A percentile compares a stretch with the other conserved stretches of the same genome.
Evolutionary conservation across 2,113 vertebrate species (phyloP).

Genomic region (mouse (Mus musculus)): DNA sequence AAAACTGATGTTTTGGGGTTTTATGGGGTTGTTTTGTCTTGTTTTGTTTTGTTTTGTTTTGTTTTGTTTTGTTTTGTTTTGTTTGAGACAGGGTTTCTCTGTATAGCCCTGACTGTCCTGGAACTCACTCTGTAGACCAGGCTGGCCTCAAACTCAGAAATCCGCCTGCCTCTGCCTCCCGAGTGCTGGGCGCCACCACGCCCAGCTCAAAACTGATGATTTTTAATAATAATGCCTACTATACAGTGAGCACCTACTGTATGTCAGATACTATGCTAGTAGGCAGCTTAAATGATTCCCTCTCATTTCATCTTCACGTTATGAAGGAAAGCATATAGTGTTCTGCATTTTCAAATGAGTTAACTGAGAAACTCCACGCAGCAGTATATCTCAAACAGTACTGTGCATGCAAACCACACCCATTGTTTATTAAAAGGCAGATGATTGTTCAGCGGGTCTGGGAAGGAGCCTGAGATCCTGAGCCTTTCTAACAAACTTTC

Average conservation of each 20-base stretch:
- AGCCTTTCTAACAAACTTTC: constrained; percentile 40
- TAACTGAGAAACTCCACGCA: neutral
- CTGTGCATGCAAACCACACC: constrained; percentile 6
- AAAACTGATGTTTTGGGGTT: neutral
- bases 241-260: constrained; percentile 3
- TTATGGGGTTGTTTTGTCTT: too few relatives aligned
- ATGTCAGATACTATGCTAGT: neutral
- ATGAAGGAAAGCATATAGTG: neutral
- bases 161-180: too few relatives aligned
- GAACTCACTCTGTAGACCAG: too few relatives aligned
- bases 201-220: neutral
- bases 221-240: constrained; percentile 3
- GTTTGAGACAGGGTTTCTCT: too few relatives aligned
- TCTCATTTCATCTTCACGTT: constrained; percentile 25
- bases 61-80: too few relatives aligned
- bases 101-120: too few relatives aligned
- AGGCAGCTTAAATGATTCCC: neutral
- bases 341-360: neutral
- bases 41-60: too few relatives aligned
- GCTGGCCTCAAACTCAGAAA: too few relatives aligned
- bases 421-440: neutral
- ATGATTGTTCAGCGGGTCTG: constrained; percentile 5
- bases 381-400: constrained; percentile 21
- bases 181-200: too few relatives aligned
- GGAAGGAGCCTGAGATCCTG: neutral